A percentile compares a stretch with the other conserved stretches of the same genome.
Conservation (phyloP, 2,797 vertebrate species). For the Arremon brunneinucha region DNA sequence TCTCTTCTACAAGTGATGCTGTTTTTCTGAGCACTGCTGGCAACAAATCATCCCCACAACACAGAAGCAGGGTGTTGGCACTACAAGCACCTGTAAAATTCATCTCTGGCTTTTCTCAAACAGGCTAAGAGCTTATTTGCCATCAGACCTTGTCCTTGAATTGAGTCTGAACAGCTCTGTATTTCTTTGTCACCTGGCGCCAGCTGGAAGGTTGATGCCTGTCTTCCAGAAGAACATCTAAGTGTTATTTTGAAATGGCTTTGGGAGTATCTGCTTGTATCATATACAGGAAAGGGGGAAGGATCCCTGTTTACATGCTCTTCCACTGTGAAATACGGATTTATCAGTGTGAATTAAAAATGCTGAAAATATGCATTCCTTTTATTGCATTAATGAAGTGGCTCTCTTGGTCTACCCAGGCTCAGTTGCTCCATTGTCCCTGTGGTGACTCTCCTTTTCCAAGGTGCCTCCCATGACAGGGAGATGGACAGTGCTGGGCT, state of each 20-base stretch:
- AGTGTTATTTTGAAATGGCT: not conserved
- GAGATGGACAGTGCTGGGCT: not conserved
- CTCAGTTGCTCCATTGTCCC: not conserved
- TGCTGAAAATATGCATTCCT: not conserved
- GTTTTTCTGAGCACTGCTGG: not conserved
- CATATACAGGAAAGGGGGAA: not conserved
- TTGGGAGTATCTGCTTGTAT: not conserved
- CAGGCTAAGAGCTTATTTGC: not conserved
- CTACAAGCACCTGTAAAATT: not conserved
- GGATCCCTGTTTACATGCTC: not conserved
- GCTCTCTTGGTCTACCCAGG: not conserved
- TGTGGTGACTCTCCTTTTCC: not conserved
- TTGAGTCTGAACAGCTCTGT: not conserved
- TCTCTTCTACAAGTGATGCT: not conserved
- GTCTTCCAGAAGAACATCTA: not conserved
- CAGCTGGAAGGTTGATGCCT: not conserved
- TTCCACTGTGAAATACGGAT: not conserved
- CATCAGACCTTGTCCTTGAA: not conserved
- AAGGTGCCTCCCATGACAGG: rapidly evolving
- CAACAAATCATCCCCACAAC: not conserved
- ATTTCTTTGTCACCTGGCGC: not conserved
- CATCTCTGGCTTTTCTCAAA: not conserved
- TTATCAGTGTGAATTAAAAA: not conserved
- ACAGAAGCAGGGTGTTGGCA: not conserved
- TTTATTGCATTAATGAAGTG: not conserved